Percentiles rank a stretch among this genome's conserved stretches.
These are phyloP conservation scores for Chaetogeoica ovagalla DNA, from an alignment of 2,888 invertebrate species.

Conservation along the genomic window DNA sequence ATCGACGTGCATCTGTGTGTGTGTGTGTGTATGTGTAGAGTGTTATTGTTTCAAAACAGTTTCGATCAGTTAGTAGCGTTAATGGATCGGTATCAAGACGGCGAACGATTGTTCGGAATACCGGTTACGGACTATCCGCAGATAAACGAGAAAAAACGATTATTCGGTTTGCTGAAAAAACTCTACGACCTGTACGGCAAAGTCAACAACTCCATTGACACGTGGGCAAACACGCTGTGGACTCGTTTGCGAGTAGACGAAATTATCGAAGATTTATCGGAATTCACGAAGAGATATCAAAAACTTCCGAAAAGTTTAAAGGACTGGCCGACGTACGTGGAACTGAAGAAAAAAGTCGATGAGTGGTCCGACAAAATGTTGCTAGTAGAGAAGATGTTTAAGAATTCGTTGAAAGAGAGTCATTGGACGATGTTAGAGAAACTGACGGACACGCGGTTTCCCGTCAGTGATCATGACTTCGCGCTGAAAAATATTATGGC, in stretches of 20 bases:
- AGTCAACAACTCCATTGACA: constrained; percentile 83
- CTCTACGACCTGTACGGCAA: constrained; percentile 77
- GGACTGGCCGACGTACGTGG: constrained; percentile 85
- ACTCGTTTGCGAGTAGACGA: constrained; percentile 78
- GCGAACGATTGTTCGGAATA: constrained; percentile 73
- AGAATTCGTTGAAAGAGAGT: constrained; percentile 80
- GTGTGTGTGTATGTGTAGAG: constrained; percentile 60
- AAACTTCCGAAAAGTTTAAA: constrained; percentile 82
- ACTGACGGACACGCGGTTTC: constrained; percentile 69
- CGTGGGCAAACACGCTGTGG: constrained; percentile 85
- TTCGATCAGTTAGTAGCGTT: constrained; percentile 83
- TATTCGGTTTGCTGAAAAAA: constrained; percentile 81
- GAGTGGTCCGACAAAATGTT: constrained; percentile 89
- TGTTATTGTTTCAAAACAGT: constrained; percentile 74
- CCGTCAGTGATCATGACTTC: constrained; percentile 78
- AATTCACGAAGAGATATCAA: constrained; percentile 83
- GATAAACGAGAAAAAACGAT: constrained; percentile 76
- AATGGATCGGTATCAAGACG: constrained; percentile 80
- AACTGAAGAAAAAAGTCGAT: constrained; percentile 84
- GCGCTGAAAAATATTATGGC: constrained; percentile 80
- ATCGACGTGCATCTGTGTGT: no score
- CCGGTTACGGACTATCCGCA: constrained; percentile 71
- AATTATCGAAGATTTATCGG: constrained; percentile 76
- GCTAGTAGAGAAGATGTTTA: constrained; percentile 82
- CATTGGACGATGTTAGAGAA: constrained; percentile 72